phyloP scores from a whole-genome alignment of 1,140 invertebrate species.

The Holotrichia oblita region DNA sequence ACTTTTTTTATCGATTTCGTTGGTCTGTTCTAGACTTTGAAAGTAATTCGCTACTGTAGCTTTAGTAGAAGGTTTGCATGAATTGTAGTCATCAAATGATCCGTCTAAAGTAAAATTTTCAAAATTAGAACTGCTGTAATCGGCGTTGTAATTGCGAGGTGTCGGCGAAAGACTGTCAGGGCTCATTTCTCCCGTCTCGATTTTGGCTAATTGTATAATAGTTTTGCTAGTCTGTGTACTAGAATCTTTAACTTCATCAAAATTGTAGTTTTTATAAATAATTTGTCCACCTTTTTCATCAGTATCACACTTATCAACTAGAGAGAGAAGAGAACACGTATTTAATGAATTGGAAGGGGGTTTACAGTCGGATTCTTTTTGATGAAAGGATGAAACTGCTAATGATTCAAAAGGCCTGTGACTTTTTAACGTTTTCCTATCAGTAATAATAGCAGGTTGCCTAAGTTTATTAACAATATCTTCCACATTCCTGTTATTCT shows the following conservation, averaged over 20 bases:
- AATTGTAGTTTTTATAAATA: constrained; percentile 39
- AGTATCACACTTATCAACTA: constrained; percentile 33
- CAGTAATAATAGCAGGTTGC: constrained; percentile 23
- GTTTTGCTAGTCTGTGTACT: constrained; percentile 45
- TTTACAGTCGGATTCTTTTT: not conserved
- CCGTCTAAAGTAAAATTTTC: constrained; percentile 22
- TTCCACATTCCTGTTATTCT: constrained; percentile 35
- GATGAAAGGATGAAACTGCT: constrained; percentile 7
- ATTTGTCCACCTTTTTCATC: constrained; percentile 29
- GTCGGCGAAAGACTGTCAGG: constrained; percentile 41
- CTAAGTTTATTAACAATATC: constrained; percentile 36
- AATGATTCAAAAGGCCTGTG: constrained; percentile 11
- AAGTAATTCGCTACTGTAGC: not conserved
- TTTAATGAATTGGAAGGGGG: not conserved
- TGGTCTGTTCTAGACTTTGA: not conserved
- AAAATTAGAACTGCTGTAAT: constrained; percentile 23
- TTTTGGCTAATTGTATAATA: constrained; percentile 41
- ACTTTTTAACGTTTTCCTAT: constrained; percentile 18
- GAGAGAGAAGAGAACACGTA: constrained; percentile 13
- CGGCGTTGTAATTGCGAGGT: not conserved
- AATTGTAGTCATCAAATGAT: not conserved
- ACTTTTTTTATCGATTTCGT: not conserved
- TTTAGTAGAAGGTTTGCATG: not conserved
- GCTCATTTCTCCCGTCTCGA: constrained; percentile 32
- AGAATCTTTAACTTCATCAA: constrained; percentile 34